Base-by-base conservation (phyloP, 2,888 invertebrate species). In the Drosophila monieri region DNA sequence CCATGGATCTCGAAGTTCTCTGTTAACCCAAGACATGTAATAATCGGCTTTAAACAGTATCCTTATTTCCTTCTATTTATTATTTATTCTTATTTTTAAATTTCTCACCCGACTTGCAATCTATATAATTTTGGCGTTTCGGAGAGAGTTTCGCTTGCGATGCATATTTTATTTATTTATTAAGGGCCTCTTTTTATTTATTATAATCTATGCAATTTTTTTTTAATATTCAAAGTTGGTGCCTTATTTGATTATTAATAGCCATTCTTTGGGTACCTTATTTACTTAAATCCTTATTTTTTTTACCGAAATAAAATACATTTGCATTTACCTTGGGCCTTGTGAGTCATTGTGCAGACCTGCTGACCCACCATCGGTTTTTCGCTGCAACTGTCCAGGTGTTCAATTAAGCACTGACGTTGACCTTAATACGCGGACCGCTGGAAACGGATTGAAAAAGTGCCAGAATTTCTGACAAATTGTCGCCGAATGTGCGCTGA, bases 381-480 rank as follows among this genome's bases (percentile, higher is more conserved):
- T 27, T 21, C 48, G 52, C 71, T 65, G 60, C 73, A n/a, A 39
- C 46, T 74, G 85, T 78, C 84, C 84, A 85, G 84, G 84, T 85
- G 84, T 85, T 85, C 84, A 85, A 85, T 86, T 85, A 78, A 80
- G 84, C 73, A 70, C 79, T 77, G 78, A 78, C 78, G 86, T 68
- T 85, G 84, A 85, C 84, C 84, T 85, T 85, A 85, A 85, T 85
- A 86, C 84, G 62, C 69, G 67, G 67, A 57, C 59, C 53, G 72
- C 73, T 73, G 85, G 69, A 69, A 61, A 68, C 44, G 59, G 68
- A 55, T 54, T 68, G 69, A 68, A 69, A 76, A 64, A 58, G 74
- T 78, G 80, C 80, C 85, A 80, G 80, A 84, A 81, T 83, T 84
- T 85, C 78, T 85, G 84, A 85, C 84, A 85, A 85, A 85, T 84